These are phyloP conservation scores for Cuniculus paca DNA, from an alignment of 2,797 vertebrate genomes.

Conservation along the genomic window DNA sequence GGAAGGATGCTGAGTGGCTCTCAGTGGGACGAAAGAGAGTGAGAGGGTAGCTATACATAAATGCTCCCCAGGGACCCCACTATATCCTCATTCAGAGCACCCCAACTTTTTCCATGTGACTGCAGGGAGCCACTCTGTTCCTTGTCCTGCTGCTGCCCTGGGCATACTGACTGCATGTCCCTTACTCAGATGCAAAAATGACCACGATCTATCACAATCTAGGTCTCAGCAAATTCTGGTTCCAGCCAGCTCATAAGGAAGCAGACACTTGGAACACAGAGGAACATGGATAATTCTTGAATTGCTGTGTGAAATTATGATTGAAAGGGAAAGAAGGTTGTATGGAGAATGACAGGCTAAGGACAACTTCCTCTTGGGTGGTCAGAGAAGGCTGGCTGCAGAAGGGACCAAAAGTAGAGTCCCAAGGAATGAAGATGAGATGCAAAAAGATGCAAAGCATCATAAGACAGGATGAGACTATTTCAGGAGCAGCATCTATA, in stretches of 20 bases:
- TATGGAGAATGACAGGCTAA: background rate
- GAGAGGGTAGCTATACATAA: background rate
- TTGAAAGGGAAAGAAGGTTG: background rate
- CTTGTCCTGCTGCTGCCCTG: background rate
- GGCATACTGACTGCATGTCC: background rate
- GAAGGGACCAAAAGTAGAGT: background rate
- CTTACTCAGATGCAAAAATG: background rate
- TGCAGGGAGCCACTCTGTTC: background rate
- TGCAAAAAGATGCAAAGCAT: background rate
- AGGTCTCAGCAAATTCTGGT: background rate
- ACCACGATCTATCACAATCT: background rate
- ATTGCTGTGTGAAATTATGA: background rate
- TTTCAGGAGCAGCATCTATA: background rate
- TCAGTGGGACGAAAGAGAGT: background rate
- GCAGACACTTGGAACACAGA: background rate
- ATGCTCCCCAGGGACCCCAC: background rate
- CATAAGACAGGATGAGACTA: background rate
- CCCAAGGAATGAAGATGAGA: background rate
- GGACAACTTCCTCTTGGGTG: background rate
- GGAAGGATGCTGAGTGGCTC: background rate
- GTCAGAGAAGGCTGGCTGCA: background rate
- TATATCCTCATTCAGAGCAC: background rate
- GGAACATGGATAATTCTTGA: background rate
- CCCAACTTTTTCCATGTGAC: background rate
- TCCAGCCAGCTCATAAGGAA: background rate